Base-by-base conservation (phyloP, 2,113 vertebrate species). In the Rattus norvegicus region DNA sequence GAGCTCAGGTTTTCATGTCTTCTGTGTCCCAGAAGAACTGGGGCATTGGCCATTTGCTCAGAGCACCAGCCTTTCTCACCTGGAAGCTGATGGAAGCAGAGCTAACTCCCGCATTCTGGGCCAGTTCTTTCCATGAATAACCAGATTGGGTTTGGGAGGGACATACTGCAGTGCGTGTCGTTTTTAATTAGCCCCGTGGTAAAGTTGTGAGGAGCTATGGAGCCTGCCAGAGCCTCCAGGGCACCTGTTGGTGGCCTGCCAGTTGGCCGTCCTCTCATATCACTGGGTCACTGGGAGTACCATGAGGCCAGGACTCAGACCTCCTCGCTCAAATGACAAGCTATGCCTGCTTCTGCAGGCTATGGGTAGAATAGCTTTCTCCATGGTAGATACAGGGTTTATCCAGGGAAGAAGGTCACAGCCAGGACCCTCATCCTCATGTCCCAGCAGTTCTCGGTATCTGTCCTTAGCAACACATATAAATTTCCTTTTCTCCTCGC, bases 11-110 rank as follows among this genome's bases (percentile, higher is more conserved):
- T 4, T 7, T 33, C 0, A 2, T 12, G 2, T 39, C 43, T 14
- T 69, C 56, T 11, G 2, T 56, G 72, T 11, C 61, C 3, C 1
- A n/a, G 9, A 10, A 10, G 28, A 14, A 28, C n/a, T 0, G 0
- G 14, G 26, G 36, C 1, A 0, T 47, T 36, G 56, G 12, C 11
- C 24, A 8, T 69, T 54, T 72, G 24, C 54, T 72, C 52, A 28
- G 52, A 47, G 7, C 28, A 28, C 17, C 19, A 7, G 26, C 17
- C 0, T 52, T 54, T 54, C 4, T 52, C 47, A 5, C 39, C 33
- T 0, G 0, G 67, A 19, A 69, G 56, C 75, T 6, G 76, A 19
- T 81, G 22, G 85, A 16, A 24, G 3, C 47, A 11, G 1, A 77
- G 16, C 30, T 86, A 10, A 1, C 9, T 83, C 1, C 16, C 0